These are phyloP conservation scores for Hemiscyllium ocellatum DNA, from an alignment of 2,113 vertebrate genomes.

Conservation along the genomic window DNA sequence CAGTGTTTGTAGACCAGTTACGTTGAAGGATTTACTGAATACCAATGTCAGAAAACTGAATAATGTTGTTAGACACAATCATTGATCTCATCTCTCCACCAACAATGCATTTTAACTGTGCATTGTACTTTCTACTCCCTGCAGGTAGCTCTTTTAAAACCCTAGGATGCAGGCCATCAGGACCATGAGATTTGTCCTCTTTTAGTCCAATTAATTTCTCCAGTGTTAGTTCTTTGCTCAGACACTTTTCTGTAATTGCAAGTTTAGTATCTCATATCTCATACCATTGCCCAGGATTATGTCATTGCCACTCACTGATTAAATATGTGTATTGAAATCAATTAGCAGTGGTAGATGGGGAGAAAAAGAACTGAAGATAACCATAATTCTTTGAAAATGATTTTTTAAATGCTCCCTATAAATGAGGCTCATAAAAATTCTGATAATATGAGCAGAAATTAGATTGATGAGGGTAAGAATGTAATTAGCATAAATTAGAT, in stretches of 20 bases:
- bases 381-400: not conserved
- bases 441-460: conserved; percentile 33
- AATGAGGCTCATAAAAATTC: conserved; percentile 11
- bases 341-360: not conserved
- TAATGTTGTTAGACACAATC: not conserved
- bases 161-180: not conserved
- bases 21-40: not conserved
- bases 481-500: conserved; percentile 22
- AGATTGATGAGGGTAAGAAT: conserved; percentile 15
- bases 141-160: not conserved
- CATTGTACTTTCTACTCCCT: not conserved
- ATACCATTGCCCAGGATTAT: not conserved
- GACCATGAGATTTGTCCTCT: not conserved
- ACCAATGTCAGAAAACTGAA: not conserved
- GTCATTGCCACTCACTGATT: not conserved
- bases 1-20: not conserved
- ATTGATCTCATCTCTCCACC: not conserved
- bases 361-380: conserved; percentile 20
- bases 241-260: not conserved
- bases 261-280: not conserved
- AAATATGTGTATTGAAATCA: not conserved
- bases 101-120: not conserved
- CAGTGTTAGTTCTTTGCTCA: not conserved
- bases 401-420: conserved; percentile 10
- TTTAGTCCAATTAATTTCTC: not conserved